Base-by-base conservation (phyloP, 2,888 invertebrate species). In the Polydrusus tereticollis region DNA sequence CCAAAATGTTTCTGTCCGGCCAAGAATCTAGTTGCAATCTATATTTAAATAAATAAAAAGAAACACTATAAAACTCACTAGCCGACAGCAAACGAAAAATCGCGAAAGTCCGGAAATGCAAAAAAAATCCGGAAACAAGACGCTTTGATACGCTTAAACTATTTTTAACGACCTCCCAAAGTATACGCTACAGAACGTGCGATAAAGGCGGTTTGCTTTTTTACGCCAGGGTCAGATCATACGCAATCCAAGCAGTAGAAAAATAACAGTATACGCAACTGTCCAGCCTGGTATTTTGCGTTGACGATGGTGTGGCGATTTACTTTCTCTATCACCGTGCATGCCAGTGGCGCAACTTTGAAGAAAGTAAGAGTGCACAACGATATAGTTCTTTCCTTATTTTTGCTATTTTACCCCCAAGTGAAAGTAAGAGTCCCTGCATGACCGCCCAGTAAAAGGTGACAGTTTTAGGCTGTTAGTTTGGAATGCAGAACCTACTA, bases 311-410 rank as follows among this genome's bases (percentile, higher is more conserved):
- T 33, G 52, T 43, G 45, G 36, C 59, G 64, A 65, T 59, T 65
- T 64, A 70, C 70, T 70, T 70, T 70, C 70, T 57, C 70, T 64
- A 69, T 36, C 58, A 55, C 18, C 50, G 52, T 33, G 8, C 45
- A 50, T 20, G 45, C 23, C 70, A 70, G 70, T 70, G 60, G 70
- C 70, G 70, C 65, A 70, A 70, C 70, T n/a, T 10, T 7, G 50
- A 58, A 50, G 62, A 69, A 69, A 69, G 62, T 36, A 57, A 69
- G 63, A 69, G 55, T 63, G 21, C 21, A 21, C 20, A 43, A 10
- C 21, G 21, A 45, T 41, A 16, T 6, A 14, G 41, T 16, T 41
- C 14, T 16, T 16, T 41, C 14, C 7, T 6, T 14, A 16, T 16
- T 41, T 16, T 41, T 8, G 1, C 4, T 14, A 38, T 38, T 5